A percentile compares a stretch with the other conserved stretches of the same genome.
These are phyloP conservation scores for Hyaena hyaena DNA, from an alignment of 2,113 vertebrate species.

Conservation along the genomic window DNA sequence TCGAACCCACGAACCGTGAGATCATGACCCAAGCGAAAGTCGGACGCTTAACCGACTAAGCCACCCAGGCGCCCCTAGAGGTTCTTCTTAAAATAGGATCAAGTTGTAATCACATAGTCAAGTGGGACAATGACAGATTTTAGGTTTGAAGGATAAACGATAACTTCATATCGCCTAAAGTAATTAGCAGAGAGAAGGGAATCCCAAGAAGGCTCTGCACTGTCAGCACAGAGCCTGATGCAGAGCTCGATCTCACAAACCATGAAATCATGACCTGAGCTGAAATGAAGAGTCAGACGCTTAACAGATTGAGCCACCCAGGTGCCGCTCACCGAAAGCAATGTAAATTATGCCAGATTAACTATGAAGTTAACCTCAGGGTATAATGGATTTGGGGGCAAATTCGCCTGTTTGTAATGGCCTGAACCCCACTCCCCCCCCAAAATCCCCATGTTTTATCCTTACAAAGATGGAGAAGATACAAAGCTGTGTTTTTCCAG, in stretches of 20 bases:
- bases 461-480: not conserved
- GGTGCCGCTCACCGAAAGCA: not conserved
- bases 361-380: not conserved
- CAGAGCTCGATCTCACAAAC: too few species aligned
- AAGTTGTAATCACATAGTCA: not conserved
- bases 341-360: not conserved
- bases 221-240: too few species aligned
- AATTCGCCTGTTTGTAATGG: not conserved
- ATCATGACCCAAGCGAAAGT: too few species aligned
- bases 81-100: not conserved
- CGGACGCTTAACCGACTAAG: too few species aligned
- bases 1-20: too few species aligned
- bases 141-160: not conserved
- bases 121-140: not conserved
- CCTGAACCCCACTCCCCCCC: not conserved
- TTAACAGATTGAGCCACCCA: too few species aligned
- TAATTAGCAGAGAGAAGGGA: too few species aligned
- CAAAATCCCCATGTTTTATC: not conserved
- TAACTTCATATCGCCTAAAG: not conserved
- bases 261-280: too few species aligned
- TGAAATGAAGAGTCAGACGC: too few species aligned
- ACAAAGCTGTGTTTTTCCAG: not conserved
- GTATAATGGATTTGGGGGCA: not conserved
- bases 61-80: too few species aligned
- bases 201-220: too few species aligned